phyloP scores from a whole-genome alignment of 1,140 invertebrate species.

The Penaeus vannamei region DNA sequence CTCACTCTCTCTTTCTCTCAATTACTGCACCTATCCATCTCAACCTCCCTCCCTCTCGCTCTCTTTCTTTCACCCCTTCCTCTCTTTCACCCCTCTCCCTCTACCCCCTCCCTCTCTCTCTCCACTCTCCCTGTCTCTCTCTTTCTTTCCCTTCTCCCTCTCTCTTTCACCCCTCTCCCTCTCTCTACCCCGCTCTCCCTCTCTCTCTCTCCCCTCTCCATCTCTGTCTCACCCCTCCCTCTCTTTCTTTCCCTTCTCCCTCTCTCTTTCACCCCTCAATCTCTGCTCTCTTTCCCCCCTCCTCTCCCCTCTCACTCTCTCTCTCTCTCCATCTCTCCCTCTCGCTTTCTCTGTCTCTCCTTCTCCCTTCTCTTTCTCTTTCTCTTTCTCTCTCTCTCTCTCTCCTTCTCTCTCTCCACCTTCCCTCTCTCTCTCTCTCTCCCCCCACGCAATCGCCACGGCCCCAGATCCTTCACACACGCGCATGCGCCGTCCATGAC shows the following conservation, averaged over 20 bases:
- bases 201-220: not conserved
- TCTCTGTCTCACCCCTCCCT: not conserved
- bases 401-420: no score
- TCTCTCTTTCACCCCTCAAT: not conserved
- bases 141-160: not conserved
- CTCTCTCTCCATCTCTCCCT: not conserved
- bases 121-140: not conserved
- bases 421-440: no score
- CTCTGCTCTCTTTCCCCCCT: not conserved
- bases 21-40: no score
- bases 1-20: no score
- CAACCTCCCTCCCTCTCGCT: not conserved
- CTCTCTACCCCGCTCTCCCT: not conserved
- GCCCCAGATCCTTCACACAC: no score
- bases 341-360: no score
- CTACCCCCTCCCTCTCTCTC: not conserved
- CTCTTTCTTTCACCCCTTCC: not conserved
- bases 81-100: not conserved
- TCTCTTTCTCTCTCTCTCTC: no score
- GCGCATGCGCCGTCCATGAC: no score
- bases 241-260: not conserved
- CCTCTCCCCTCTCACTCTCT: not conserved
- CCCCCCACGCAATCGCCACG: no score
- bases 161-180: not conserved
- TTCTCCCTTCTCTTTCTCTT: no score